Evolutionary conservation across 2,888 invertebrate genomes (phyloP).

Genomic region (Tachystola acroxantha): DNA sequence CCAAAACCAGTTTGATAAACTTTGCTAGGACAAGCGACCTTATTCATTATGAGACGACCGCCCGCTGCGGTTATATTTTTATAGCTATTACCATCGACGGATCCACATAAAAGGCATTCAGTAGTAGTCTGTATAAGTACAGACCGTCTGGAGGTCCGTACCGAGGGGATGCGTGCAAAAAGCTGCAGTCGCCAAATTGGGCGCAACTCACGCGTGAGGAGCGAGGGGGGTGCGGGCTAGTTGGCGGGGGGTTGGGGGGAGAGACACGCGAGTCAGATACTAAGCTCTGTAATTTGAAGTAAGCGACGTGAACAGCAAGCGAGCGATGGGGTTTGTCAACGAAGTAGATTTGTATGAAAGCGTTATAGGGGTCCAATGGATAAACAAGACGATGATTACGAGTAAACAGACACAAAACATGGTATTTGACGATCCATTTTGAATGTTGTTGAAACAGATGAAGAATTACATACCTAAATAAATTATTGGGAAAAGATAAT

Average conservation of each 20-base stretch:
- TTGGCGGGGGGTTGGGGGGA: conserved; percentile 6
- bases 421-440: too few species aligned
- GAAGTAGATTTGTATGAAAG: too few species aligned
- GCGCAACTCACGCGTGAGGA: conserved; percentile 48
- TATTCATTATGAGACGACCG: too few species aligned
- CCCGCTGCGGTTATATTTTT: neutral
- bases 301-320: conserved; percentile 38
- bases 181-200: conserved; percentile 54
- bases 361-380: too few species aligned
- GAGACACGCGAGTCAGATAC: conserved; percentile 20
- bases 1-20: neutral
- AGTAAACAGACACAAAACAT: too few species aligned
- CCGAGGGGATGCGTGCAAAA: conserved; percentile 53
- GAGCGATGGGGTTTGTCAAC: too few species aligned
- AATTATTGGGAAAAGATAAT: too few species aligned
- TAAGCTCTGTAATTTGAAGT: conserved; percentile 33
- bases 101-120: neutral
- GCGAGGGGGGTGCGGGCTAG: conserved; percentile 24
- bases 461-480: too few species aligned
- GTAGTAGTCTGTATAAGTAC: neutral
- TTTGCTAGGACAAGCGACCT: too few species aligned
- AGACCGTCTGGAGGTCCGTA: conserved; percentile 25
- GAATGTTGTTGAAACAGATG: too few species aligned
- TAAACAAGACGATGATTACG: too few species aligned
- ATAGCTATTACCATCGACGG: neutral